Percentiles rank a stretch among this genome's conserved stretches.
phyloP scores from a whole-genome alignment of 1,140 invertebrate genomes.

The Eumaeus atala region DNA sequence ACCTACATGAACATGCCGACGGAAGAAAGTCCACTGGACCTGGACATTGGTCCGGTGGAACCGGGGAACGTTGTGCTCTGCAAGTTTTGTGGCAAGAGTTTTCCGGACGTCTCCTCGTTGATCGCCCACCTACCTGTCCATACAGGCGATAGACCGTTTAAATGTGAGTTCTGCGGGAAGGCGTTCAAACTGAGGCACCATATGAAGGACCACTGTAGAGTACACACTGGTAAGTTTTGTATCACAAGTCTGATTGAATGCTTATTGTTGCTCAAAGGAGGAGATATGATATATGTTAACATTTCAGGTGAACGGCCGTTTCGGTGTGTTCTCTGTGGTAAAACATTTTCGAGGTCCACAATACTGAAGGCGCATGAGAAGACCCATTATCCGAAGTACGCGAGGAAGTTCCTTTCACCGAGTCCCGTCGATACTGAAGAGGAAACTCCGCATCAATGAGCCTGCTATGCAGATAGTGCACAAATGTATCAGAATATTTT shows the following conservation, averaged over 20 bases:
- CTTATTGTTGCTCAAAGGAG: neutral
- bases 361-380: conserved; percentile 94
- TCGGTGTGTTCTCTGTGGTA: conserved; percentile 89
- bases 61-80: conserved; percentile 86
- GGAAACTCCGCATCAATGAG: conserved; percentile 83
- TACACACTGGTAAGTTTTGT: conserved; percentile 83
- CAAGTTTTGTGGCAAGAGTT: conserved; percentile 92
- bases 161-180: conserved; percentile 93
- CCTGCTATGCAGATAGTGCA: conserved; percentile 35
- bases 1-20: conserved; percentile 66
- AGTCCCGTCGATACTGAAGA: conserved; percentile 87
- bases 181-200: conserved; percentile 92
- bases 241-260: neutral
- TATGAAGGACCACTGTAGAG: conserved; percentile 94
- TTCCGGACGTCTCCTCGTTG: conserved; percentile 89
- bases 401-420: conserved; percentile 88
- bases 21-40: conserved; percentile 67
- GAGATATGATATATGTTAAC: conserved; percentile 15
- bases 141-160: conserved; percentile 90
- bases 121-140: conserved; percentile 90
- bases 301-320: conserved; percentile 87
- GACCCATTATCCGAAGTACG: conserved; percentile 92
- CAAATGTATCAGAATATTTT: conserved; percentile 42
- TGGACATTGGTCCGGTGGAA: conserved; percentile 74
- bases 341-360: conserved; percentile 91